These are phyloP conservation scores for Kryptolebias ocellatus DNA, from an alignment of 2,797 vertebrate genomes.

Conservation along the genomic window DNA sequence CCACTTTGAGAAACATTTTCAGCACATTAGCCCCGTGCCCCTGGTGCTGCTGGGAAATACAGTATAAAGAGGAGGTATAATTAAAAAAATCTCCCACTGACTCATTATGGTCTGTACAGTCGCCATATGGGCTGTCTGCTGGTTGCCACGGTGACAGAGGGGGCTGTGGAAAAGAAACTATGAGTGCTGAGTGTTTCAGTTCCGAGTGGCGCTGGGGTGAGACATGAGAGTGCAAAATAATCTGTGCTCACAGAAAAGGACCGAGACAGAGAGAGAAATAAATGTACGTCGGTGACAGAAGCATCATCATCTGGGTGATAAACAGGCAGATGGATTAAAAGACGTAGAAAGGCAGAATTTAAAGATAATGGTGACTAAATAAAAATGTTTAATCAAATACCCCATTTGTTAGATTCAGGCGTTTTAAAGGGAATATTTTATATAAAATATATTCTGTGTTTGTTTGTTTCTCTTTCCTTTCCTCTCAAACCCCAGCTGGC, in stretches of 20 bases:
- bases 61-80: conserved; percentile 61
- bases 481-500: too few species aligned
- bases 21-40: neutral
- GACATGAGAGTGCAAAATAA: conserved; percentile 23
- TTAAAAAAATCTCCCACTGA: conserved; percentile 68
- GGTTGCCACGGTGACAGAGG: conserved; percentile 64
- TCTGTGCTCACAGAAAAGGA: conserved; percentile 3
- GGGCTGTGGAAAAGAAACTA: conserved; percentile 22
- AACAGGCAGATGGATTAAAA: neutral
- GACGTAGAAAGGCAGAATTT: neutral
- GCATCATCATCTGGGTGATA: neutral
- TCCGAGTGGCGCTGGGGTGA: conserved; percentile 24
- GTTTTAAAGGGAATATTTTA: too few species aligned
- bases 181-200: conserved; percentile 28
- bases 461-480: too few species aligned
- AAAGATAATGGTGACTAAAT: neutral
- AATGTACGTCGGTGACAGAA: neutral
- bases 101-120: conserved; percentile 64
- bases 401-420: too few species aligned
- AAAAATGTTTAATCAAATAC: neutral
- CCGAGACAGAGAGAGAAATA: neutral
- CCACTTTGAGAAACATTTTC: neutral
- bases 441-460: too few species aligned
- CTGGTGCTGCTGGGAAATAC: conserved; percentile 20
- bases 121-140: conserved; percentile 61